Conservation (phyloP, 2,888 invertebrate species). For the Trichogramma evanescens region DNA sequence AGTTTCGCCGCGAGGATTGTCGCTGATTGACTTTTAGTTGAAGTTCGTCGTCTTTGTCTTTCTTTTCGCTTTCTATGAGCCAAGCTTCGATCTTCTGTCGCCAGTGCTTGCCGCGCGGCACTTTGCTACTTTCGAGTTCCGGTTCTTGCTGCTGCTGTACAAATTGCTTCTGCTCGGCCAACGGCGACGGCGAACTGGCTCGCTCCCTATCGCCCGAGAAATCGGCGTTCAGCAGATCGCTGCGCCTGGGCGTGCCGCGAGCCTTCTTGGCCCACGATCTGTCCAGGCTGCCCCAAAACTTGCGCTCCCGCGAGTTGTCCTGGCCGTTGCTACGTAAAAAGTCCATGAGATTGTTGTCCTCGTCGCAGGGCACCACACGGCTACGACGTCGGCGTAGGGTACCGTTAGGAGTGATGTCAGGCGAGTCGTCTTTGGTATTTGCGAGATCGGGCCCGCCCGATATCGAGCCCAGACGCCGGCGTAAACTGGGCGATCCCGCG, state of each 20-base stretch:
- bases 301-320: slow-evolving; percentile 67
- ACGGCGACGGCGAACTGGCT: slow-evolving; percentile 61
- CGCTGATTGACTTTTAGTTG: slow-evolving; percentile 60
- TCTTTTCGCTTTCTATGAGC: slow-evolving; percentile 80
- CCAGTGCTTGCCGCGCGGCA: slow-evolving; percentile 63
- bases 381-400: slow-evolving; percentile 75
- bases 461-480: slow-evolving; percentile 62
- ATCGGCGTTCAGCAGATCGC: slow-evolving; percentile 68
- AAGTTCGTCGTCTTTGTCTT: slow-evolving; percentile 66
- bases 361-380: slow-evolving; percentile 73
- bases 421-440: slow-evolving; percentile 48
- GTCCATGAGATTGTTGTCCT: slow-evolving; percentile 80
- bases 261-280: slow-evolving; percentile 78
- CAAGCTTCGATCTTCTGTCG: slow-evolving; percentile 86
- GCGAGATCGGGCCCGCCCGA: slow-evolving; percentile 43
- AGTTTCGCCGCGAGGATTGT: slow-evolving; percentile 67
- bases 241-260: slow-evolving; percentile 68
- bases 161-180: slow-evolving; percentile 53
- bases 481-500: slow-evolving; percentile 61
- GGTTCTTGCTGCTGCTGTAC: slow-evolving; percentile 51
- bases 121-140: slow-evolving; percentile 42
- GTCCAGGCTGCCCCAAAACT: slow-evolving; percentile 81
- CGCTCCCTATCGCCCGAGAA: slow-evolving; percentile 67
- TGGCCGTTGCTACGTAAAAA: slow-evolving; percentile 73
- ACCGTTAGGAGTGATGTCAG: slow-evolving; percentile 83